Evolutionary conservation across 2,797 vertebrate genomes (phyloP), one percentile per base, ranked within the genome.

Genomic region (Esox lucius): DNA sequence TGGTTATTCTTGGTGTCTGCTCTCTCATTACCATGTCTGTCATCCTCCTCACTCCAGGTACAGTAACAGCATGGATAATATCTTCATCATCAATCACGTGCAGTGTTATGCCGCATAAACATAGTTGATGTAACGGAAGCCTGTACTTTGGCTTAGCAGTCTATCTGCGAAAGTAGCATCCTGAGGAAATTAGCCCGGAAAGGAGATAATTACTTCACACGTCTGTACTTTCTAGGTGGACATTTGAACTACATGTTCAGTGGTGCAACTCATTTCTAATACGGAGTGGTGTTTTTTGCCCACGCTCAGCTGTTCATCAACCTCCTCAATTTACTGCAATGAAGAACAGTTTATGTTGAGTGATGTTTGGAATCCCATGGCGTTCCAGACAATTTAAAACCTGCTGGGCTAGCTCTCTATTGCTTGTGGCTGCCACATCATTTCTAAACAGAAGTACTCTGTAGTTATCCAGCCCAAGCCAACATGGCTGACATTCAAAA

Each of bases 1-100:
- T 99, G 93, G 97, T 99, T 91, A 98, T 99, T 87, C 90, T 98
- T 90, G 95, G 95, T 87, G 97, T 99, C 80, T 98, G 97, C 91
- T 98, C 97, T 48, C 96, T 99, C 87, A 99, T 99, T 93, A 98
- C 96, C 72, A 94, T 98, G 96, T 98, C 97, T 3, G 97, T 99
- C 91, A 98, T 98, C 91, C 94, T 99, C 80, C 95, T 98, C 89
- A 97, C 97, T 22, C 96, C 97, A 96, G 96, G 97, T 98, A 94
- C 87, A 39, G 61, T 65, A 68, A 77, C 19, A 35, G 4, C 66
- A 16, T 19, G 31, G 64, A 61, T 7, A 13, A 61, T 61, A 22
- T 26, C 22, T 26, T 24, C 22, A 24, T 26, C 24, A 61, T 26
- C 24, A 61, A 61, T 12, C 3, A 0, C 19, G 19, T 3, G 11